phyloP scores from a whole-genome alignment of 2,888 invertebrate genomes.

The Bruchidius siliquastri region DNA sequence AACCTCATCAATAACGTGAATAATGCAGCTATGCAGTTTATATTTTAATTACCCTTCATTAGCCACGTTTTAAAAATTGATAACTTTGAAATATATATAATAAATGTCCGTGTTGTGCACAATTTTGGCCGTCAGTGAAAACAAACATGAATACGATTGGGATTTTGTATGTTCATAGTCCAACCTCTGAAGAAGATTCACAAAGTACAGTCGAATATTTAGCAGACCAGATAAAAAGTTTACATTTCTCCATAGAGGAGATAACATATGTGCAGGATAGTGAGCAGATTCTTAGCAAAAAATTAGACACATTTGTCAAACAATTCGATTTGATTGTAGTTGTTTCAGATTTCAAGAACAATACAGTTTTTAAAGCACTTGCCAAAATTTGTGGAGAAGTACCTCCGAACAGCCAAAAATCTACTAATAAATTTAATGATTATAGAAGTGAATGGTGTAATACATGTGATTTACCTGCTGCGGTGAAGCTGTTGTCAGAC shows the following conservation, averaged over 20 bases:
- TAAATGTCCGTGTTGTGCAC: too few species aligned
- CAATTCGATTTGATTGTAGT: constrained; percentile 33
- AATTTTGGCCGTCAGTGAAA: background rate
- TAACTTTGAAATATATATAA: too few species aligned
- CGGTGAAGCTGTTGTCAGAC: constrained; percentile 22
- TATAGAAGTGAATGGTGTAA: constrained; percentile 10
- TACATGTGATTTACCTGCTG: constrained; percentile 20
- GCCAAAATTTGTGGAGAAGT: constrained; percentile 26
- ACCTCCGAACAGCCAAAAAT: constrained; percentile 13
- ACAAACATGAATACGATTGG: background rate
- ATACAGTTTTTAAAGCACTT: constrained; percentile 23
- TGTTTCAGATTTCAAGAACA: constrained; percentile 21
- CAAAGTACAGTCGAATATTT: constrained; percentile 3
- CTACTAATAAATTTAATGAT: constrained; percentile 16
- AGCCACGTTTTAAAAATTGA: too few species aligned
- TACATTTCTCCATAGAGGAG: constrained; percentile 20
- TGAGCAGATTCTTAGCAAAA: constrained; percentile 12
- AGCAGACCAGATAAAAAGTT: constrained; percentile 12
- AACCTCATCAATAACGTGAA: too few species aligned
- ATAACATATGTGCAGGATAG: constrained; percentile 18
- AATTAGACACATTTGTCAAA: constrained; percentile 21
- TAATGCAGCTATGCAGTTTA: too few species aligned
- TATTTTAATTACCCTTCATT: too few species aligned
- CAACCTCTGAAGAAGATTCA: background rate
- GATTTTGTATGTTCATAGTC: background rate